phyloP scores from a whole-genome alignment of 1,140 invertebrate species.

The Drosophila santomea region DNA sequence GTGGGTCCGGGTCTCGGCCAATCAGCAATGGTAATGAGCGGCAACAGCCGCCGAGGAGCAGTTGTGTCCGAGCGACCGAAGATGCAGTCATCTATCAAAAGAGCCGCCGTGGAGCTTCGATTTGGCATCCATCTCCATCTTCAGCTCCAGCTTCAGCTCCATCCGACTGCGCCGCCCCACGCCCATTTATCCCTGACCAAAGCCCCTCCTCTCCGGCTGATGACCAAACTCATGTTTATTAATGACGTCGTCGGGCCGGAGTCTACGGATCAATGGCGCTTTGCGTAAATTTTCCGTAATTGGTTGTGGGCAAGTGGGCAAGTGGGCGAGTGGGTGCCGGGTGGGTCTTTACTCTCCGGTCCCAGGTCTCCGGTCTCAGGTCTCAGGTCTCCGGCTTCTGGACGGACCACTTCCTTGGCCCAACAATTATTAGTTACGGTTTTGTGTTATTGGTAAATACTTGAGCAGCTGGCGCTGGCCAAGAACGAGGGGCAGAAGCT shows the following conservation, averaged over 20 bases:
- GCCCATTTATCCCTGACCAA: slow-evolving; percentile 47
- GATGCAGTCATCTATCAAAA: slow-evolving; percentile 73
- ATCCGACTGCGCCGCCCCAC: not conserved
- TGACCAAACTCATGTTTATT: slow-evolving; percentile 72
- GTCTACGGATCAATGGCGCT: slow-evolving; percentile 53
- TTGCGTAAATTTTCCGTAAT: slow-evolving; percentile 78
- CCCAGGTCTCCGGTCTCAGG: too few species aligned
- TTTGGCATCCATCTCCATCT: slow-evolving; percentile 30
- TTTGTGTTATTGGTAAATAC: slow-evolving; percentile 73
- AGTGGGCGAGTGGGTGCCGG: too few species aligned
- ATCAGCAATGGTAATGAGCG: not conserved
- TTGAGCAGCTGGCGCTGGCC: slow-evolving; percentile 34
- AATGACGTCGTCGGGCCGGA: slow-evolving; percentile 50
- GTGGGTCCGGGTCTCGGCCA: not conserved
- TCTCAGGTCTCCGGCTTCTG: not conserved
- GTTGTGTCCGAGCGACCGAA: slow-evolving; percentile 19
- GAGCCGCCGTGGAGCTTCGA: slow-evolving; percentile 67
- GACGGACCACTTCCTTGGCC: slow-evolving; percentile 1
- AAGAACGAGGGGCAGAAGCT: slow-evolving; percentile 4
- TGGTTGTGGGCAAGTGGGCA: slow-evolving; percentile 75
- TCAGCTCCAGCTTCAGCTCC: slow-evolving; percentile 6
- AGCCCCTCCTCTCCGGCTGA: slow-evolving; percentile 22
- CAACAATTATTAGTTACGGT: slow-evolving; percentile 75
- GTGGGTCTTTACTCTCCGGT: not conserved
- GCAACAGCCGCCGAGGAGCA: not conserved